These are phyloP conservation scores for Chloropsis cyanopogon DNA, from an alignment of 2,113 vertebrate species.

Conservation along the genomic window DNA sequence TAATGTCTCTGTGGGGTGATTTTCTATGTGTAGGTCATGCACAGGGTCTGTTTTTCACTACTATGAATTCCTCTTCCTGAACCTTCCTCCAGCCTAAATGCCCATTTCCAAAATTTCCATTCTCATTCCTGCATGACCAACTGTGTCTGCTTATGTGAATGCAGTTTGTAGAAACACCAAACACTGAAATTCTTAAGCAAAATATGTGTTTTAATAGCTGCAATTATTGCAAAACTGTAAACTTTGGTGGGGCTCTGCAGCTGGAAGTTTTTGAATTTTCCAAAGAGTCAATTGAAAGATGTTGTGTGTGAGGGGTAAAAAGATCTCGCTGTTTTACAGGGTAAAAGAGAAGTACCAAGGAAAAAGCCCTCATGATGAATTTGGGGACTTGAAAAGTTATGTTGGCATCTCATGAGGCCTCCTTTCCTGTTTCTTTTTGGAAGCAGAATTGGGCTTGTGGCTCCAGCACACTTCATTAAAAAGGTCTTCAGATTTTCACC, in stretches of 20 bases:
- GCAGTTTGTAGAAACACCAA: neutral
- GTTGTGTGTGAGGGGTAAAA: neutral
- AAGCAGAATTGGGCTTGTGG: neutral
- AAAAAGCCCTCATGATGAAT: neutral
- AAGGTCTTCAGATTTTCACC: neutral
- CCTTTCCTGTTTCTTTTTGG: neutral
- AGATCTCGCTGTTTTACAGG: neutral
- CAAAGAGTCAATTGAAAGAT: neutral
- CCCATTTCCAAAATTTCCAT: neutral
- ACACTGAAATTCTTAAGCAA: neutral
- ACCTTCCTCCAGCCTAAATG: neutral
- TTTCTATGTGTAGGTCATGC: neutral
- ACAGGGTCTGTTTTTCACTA: neutral
- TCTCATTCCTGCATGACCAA: neutral
- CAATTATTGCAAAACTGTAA: neutral
- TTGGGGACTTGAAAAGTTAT: neutral
- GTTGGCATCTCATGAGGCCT: neutral
- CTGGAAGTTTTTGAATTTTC: neutral
- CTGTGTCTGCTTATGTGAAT: neutral
- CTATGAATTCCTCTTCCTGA: neutral
- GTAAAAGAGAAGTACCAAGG: neutral
- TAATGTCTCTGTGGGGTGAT: neutral
- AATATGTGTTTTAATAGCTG: neutral
- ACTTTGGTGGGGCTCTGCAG: neutral
- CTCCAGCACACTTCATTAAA: slow-evolving; percentile 11